phyloP scores from a whole-genome alignment of 2,797 vertebrate species.

The Spheniscus humboldti region DNA sequence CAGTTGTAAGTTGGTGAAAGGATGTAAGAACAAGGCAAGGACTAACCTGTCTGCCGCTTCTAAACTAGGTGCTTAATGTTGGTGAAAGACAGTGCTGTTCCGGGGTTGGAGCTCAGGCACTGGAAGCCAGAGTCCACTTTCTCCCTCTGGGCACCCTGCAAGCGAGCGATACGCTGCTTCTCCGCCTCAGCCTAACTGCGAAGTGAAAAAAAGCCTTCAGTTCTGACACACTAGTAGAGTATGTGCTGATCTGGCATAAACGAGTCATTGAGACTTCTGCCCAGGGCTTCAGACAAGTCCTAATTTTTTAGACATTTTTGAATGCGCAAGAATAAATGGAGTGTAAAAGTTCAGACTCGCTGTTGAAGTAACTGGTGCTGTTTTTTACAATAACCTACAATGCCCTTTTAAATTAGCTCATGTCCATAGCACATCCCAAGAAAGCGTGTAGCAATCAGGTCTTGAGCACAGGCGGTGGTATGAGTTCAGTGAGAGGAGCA shows the following conservation, averaged over 20 bases:
- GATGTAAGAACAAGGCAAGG: background rate
- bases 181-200: fast-evolving
- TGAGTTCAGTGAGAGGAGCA: fast-evolving
- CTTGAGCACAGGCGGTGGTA: background rate
- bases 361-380: background rate
- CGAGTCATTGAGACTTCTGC: background rate
- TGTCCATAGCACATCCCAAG: fast-evolving
- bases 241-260: fast-evolving
- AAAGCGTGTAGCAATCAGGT: fast-evolving
- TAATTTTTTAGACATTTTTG: background rate
- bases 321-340: background rate
- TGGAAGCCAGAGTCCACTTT: background rate
- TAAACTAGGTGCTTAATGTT: background rate
- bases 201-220: background rate
- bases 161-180: fast-evolving
- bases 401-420: background rate
- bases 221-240: fast-evolving
- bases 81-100: background rate
- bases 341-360: fast-evolving
- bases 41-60: background rate
- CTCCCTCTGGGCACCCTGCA: background rate
- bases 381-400: background rate
- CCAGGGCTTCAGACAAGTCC: background rate
- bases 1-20: fast-evolving
- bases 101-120: background rate